phyloP scores from a whole-genome alignment of 2,113 vertebrate species.

The Indicator indicator region DNA sequence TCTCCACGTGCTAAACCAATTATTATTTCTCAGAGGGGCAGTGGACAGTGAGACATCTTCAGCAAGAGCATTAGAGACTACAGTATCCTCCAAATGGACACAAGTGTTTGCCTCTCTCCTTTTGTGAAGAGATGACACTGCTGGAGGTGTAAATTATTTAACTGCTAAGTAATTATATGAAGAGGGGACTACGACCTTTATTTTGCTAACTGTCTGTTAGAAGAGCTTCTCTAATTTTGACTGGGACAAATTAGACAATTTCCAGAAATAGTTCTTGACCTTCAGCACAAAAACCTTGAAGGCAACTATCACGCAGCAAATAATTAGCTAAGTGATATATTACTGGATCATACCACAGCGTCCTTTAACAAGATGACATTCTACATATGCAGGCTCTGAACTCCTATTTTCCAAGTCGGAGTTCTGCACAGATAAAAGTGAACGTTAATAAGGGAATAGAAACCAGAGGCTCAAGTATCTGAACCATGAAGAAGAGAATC shows the following conservation, averaged over 20 bases:
- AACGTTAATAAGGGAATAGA: constrained; percentile 53
- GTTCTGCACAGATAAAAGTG: constrained; percentile 64
- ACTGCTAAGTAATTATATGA: constrained; percentile 20
- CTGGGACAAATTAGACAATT: constrained; percentile 55
- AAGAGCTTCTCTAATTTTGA: constrained; percentile 52
- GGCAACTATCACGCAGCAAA: constrained; percentile 12
- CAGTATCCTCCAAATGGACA: neutral
- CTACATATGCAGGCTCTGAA: constrained; percentile 61
- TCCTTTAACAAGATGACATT: constrained; percentile 44
- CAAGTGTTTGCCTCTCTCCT: neutral
- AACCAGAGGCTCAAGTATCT: constrained; percentile 54
- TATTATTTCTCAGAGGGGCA: neutral
- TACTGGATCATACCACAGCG: neutral
- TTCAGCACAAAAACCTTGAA: neutral
- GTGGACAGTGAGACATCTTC: accelerated
- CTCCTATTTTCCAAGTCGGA: constrained; percentile 49
- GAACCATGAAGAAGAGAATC: constrained; percentile 68
- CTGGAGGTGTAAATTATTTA: constrained; percentile 24
- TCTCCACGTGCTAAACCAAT: accelerated
- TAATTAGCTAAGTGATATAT: constrained; percentile 19
- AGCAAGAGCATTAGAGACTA: accelerated
- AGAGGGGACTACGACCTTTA: constrained; percentile 38
- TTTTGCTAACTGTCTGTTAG: constrained; percentile 49
- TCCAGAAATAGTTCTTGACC: constrained; percentile 26
- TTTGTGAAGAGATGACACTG: neutral